Evolutionary conservation across 2,797 vertebrate species (phyloP).

Genomic region (Halcyon smyrnensis): DNA sequence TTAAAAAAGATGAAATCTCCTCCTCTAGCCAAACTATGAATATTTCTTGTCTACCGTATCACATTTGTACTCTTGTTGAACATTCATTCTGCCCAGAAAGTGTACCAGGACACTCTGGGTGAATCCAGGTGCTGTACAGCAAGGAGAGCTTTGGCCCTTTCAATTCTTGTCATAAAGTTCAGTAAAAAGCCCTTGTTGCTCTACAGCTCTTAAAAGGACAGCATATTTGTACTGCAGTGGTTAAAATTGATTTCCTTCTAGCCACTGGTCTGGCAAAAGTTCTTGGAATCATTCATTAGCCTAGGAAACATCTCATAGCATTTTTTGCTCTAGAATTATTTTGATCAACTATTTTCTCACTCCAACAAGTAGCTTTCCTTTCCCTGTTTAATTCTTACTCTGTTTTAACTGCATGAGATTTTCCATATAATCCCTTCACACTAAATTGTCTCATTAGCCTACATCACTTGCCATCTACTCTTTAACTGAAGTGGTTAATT

Average conservation of each 20-base stretch:
- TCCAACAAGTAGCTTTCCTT: background rate
- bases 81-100: background rate
- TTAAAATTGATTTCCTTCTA: background rate
- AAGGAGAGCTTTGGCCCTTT: background rate
- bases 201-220: background rate
- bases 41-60: background rate
- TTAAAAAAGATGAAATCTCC: background rate
- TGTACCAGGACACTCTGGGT: background rate
- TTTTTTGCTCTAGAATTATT: background rate
- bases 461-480: background rate
- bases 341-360: background rate
- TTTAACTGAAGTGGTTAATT: constrained; percentile 15
- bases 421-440: constrained; percentile 6
- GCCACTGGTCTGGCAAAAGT: background rate
- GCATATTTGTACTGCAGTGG: background rate
- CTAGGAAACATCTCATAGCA: background rate
- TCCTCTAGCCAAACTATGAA: background rate
- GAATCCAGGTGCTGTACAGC: background rate
- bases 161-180: background rate
- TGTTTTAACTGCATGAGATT: background rate
- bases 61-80: background rate
- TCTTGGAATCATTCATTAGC: background rate
- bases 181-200: background rate
- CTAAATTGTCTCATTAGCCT: constrained; percentile 19
- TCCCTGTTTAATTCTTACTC: background rate